A percentile compares a stretch with the other conserved stretches of the same genome.
Evolutionary conservation across 2,797 vertebrate species (phyloP).

Genomic region (Danio aesculapii): DNA sequence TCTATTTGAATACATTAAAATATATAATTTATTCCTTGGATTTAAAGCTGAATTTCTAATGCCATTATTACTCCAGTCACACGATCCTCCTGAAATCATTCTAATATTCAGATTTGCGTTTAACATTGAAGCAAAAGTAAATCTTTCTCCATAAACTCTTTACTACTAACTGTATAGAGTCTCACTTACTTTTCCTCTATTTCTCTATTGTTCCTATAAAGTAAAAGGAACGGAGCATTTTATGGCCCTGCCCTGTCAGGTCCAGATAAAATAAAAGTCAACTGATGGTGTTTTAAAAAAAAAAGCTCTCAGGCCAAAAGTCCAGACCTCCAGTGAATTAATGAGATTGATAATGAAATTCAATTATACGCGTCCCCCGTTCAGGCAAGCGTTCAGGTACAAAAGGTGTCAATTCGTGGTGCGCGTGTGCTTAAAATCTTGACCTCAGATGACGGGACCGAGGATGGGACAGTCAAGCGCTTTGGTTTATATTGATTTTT

Average conservation of each 20-base stretch:
- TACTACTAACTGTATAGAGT: neutral
- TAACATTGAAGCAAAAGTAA: neutral
- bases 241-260: conserved; percentile 32
- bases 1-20: too few relatives aligned
- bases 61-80: too few relatives aligned
- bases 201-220: conserved; percentile 7
- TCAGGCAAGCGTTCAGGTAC: conserved; percentile 35
- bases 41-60: too few relatives aligned
- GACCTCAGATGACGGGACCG: conserved; percentile 23
- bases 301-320: conserved; percentile 36
- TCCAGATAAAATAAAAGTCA: conserved; percentile 50
- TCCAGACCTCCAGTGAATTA: conserved; percentile 41
- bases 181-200: neutral
- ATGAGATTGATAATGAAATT: conserved; percentile 60
- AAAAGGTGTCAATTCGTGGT: conserved; percentile 40
- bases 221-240: conserved; percentile 23
- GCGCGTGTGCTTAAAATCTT: conserved; percentile 26
- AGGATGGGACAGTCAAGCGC: conserved; percentile 39
- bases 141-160: neutral
- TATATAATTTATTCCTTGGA: too few relatives aligned
- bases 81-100: too few relatives aligned
- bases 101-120: too few relatives aligned
- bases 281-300: conserved; percentile 40
- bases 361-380: conserved; percentile 48
- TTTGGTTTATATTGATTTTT: conserved; percentile 42